Percentiles rank a stretch among this genome's conserved stretches.
phyloP scores from a whole-genome alignment of 2,888 invertebrate genomes.

The Helobdella robusta region DNA sequence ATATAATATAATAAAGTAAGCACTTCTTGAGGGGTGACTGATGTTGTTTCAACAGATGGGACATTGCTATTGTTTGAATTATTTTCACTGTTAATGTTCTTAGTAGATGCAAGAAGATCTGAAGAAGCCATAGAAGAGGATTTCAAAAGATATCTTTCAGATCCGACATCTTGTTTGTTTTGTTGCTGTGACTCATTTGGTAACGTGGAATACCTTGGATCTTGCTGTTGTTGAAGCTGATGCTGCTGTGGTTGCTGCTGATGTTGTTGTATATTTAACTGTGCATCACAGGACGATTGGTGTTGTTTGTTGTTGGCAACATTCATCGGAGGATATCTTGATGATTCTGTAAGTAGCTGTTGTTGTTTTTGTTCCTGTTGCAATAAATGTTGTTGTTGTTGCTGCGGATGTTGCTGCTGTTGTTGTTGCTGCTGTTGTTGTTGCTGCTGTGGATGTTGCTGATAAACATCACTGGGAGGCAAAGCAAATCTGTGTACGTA shows the following conservation, averaged over 20 bases:
- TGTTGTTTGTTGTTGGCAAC: not conserved
- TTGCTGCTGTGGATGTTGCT: not conserved
- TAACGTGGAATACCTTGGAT: not conserved
- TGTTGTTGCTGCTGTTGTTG: conserved; percentile 10
- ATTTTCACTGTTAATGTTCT: no score
- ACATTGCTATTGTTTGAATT: no score
- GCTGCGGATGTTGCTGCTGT: not conserved
- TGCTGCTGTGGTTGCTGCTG: not conserved
- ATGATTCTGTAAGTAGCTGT: not conserved
- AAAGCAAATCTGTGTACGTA: not conserved
- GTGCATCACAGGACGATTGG: not conserved
- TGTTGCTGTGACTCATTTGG: no score
- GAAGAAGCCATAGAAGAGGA: no score
- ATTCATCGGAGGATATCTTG: not conserved
- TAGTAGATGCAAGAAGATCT: no score
- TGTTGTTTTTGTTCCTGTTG: not conserved
- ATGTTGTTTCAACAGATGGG: no score
- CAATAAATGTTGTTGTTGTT: not conserved
- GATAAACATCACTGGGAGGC: not conserved
- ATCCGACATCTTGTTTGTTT: no score
- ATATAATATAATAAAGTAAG: no score
- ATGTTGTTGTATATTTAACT: not conserved
- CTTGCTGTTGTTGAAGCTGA: not conserved
- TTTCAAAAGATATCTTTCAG: no score
- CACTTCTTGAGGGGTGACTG: no score